A percentile compares a stretch with the other conserved stretches of the same genome.
phyloP scores from a whole-genome alignment of 1,140 invertebrate genomes.

The Drosophila yakuba region DNA sequence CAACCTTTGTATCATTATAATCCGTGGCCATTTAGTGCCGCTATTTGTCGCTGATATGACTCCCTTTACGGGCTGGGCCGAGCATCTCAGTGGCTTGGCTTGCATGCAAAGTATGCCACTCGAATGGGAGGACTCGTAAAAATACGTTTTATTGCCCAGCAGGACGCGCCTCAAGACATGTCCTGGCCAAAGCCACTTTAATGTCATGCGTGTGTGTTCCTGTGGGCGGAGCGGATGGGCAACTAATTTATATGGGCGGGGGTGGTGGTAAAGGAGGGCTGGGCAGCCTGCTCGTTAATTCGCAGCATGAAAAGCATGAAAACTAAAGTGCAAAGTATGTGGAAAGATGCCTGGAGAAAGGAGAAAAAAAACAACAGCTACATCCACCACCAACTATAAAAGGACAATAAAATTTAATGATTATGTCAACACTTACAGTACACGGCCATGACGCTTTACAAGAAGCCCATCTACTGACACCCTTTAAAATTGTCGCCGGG shows the following conservation, averaged over 20 bases:
- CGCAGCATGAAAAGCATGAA: constrained; percentile 77
- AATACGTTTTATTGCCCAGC: constrained; percentile 79
- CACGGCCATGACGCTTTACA: constrained; percentile 63
- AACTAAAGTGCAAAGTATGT: constrained; percentile 77
- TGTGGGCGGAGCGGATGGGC: constrained; percentile 27
- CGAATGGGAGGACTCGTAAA: constrained; percentile 72
- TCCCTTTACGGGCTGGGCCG: constrained; percentile 71
- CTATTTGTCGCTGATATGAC: constrained; percentile 78
- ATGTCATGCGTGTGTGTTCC: constrained; percentile 57
- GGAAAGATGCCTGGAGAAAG: constrained; percentile 35
- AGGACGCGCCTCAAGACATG: constrained; percentile 75
- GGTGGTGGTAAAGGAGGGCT: constrained; percentile 10
- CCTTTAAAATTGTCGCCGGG: constrained; percentile 60
- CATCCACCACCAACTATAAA: constrained; percentile 48
- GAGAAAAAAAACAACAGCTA: constrained; percentile 8
- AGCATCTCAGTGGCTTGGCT: constrained; percentile 34
- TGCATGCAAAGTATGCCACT: constrained; percentile 76
- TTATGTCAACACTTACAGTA: constrained; percentile 81
- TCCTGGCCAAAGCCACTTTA: constrained; percentile 52
- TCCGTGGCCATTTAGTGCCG: constrained; percentile 79
- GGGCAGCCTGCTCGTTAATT: constrained; percentile 72
- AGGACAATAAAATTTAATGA: constrained; percentile 78
- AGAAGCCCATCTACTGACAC: constrained; percentile 57
- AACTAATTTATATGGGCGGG: constrained; percentile 72
- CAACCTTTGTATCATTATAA: constrained; percentile 73